Base-by-base conservation (phyloP, 1,140 invertebrate species). In the Drosophila setifemur region DNA sequence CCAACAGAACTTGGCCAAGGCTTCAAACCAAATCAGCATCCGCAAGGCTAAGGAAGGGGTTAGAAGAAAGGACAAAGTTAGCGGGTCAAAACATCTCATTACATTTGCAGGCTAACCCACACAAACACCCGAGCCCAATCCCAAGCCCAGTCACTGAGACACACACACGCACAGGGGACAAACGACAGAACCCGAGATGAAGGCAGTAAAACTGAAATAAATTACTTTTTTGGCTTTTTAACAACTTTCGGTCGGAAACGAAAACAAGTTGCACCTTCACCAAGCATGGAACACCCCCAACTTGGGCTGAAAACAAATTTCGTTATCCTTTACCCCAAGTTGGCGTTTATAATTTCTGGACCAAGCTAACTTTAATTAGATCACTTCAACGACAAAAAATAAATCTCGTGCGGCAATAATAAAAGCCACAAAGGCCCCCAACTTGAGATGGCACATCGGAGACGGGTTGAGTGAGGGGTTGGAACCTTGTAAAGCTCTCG, bases 361-460 rank as follows among this genome's bases (percentile, higher is more conserved):
- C 21, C 52, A 58, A 43, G 71, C 50, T 76, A 86, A 86, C 81
- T 86, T 86, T 86, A 86, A 86, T 86, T 86, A 86, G 81, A 87
- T 86, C 82, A 76, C 57, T 87, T 55, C 42, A 86, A 81, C 76
- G 81, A 73, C 72, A 66, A 86, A 81, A 81, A 75, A 86, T 86
- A 86, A 86, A 86, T 86, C 81, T 81, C 57, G 61, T 58, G 39
- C 77, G 68, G 78, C 77, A 76, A 81, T 86, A 85, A 85, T 78
- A 86, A 86, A 81, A 57, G 47, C 57, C 58, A 23, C 49, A 47
- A 48, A 50, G 71, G n/a, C 66, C 64, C 72, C 79, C 57, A 72
- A 85, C 75, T 79, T 72, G 74, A 67, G 44, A 53, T 42, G 39
- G 63, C 18, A 35, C 18, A 21, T 14, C 1, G 12, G 40, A 9